These are phyloP conservation scores for Tragelaphus eurycerus DNA, from an alignment of 2,797 vertebrate species.

Conservation along the genomic window DNA sequence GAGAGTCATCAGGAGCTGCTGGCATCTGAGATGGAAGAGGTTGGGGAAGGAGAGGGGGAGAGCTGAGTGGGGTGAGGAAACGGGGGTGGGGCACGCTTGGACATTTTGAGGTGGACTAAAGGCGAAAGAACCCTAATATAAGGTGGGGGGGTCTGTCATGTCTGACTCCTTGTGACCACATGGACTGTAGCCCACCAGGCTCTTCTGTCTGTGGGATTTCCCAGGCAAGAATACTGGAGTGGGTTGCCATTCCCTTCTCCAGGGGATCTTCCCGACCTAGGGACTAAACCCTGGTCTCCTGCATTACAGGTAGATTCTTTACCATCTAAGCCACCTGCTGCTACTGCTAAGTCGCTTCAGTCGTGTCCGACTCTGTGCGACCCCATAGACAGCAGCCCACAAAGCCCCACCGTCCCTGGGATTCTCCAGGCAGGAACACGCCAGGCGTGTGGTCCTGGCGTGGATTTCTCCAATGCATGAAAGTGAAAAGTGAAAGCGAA, in stretches of 20 bases:
- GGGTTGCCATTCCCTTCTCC: neutral
- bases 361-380: too few relatives aligned
- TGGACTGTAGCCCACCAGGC: neutral
- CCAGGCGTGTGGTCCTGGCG: too few relatives aligned
- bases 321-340: neutral
- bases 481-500: too few relatives aligned
- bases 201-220: neutral
- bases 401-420: too few relatives aligned
- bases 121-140: neutral
- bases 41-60: neutral
- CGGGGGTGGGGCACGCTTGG: rapidly evolving
- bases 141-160: neutral
- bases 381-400: too few relatives aligned
- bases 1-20: neutral
- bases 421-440: too few relatives aligned
- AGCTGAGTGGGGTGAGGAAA: neutral
- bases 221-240: neutral
- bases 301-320: neutral
- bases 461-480: too few relatives aligned
- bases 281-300: neutral
- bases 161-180: neutral
- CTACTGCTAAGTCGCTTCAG: too few relatives aligned
- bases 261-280: neutral
- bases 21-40: neutral
- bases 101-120: neutral